Evolutionary conservation across 2,888 invertebrate species (phyloP), one percentile per base, ranked within the genome.

Genomic region (Hirtodrosophila trivittata): DNA sequence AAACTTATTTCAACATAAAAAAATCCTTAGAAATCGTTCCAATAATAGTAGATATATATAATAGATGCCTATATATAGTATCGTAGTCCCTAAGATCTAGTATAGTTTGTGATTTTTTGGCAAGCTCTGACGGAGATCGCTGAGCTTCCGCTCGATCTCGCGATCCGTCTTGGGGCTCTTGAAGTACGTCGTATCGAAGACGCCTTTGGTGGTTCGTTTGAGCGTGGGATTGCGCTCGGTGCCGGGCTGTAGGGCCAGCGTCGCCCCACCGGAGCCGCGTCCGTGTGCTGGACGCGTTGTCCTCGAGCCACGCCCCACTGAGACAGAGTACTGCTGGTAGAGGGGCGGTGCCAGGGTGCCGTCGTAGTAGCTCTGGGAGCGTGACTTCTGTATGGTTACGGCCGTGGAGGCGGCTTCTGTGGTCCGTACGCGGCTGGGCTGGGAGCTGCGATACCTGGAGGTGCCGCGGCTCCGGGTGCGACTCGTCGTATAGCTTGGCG

Each of bases 361-460:
- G 30, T 89, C 91, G 60, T 91, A 91, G 49, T 88, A 91, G 56
- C 90, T 90, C 38, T 90, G 88, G 0, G 91, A 91, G 46, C 86
- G 86, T 0, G 91, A 91, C 64, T 91, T 91, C 50, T 90, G 87
- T 25, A 91, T 87, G 1, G 88, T 88, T 1, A 91, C 68, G 10
- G 78, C 74, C 7, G 86, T 82, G 8, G 82, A 35, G 16, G 35
- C 42, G 0, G 64, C 28, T 25, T 64, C 68, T 6, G 59, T 52
- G 33, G 35, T 42, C 1, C 10, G 6, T 3, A 4, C 13, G 16
- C 9, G 14, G 8, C n/a, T 35, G 1, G 59, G 51, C 5, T n/a
- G 63, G 4, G 52, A 52, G 26, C n/a, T 67, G 32, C 63, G 71
- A 16, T 66, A 84, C 6, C 76, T 66, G 0, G 73, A 66, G 0